A percentile compares a stretch with the other conserved stretches of the same genome.
phyloP scores from a whole-genome alignment of 2,888 invertebrate genomes.

The Athrips mouffetella region DNA sequence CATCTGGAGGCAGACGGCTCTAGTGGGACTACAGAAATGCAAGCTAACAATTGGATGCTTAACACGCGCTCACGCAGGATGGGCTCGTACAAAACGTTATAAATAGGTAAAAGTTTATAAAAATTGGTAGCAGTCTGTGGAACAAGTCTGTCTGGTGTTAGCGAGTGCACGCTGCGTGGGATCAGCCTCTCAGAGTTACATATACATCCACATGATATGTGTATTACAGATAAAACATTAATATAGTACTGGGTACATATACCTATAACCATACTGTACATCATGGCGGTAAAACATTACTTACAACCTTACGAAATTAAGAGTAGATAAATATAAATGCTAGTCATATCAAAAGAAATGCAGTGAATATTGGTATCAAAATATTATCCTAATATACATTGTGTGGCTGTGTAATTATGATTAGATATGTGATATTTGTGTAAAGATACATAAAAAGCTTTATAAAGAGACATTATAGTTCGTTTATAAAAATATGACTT shows the following conservation, averaged over 20 bases:
- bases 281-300: conserved; percentile 59
- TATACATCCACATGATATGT: conserved; percentile 74
- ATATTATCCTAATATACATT: conserved; percentile 67
- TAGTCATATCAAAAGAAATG: conserved; percentile 69
- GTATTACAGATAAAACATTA: conserved; percentile 63
- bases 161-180: conserved; percentile 49
- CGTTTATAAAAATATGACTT: conserved; percentile 69
- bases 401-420: conserved; percentile 60
- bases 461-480: conserved; percentile 50
- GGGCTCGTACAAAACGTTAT: conserved; percentile 57
- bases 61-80: conserved; percentile 48
- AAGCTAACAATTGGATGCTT: conserved; percentile 12
- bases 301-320: conserved; percentile 64
- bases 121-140: conserved; percentile 58
- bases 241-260: conserved; percentile 68
- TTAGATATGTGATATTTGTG: conserved; percentile 74
- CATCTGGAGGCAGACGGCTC: conserved; percentile 37
- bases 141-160: conserved; percentile 35
- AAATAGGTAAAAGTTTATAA: conserved; percentile 66
- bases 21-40: conserved; percentile 20
- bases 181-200: conserved; percentile 61
- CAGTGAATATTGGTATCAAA: conserved; percentile 75
- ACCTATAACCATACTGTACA: conserved; percentile 68
- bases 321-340: conserved; percentile 59
- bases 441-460: conserved; percentile 65